Evolutionary conservation across 2,797 vertebrate species (phyloP), one percentile per base, ranked within the genome.

Genomic region (Otolemur crassicaudatus): DNA sequence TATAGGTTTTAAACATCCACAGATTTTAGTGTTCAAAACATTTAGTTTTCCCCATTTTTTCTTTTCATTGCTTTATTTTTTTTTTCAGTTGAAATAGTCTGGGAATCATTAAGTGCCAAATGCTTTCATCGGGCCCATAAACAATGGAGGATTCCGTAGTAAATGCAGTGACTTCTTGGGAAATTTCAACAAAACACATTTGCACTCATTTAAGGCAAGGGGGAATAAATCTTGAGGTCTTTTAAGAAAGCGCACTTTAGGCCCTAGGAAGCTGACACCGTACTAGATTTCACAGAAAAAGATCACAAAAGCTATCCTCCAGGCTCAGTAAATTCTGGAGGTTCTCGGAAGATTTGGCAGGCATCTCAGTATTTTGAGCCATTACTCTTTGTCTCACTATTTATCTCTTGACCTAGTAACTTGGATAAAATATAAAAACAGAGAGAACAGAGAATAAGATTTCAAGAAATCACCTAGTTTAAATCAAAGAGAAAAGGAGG

Each of bases 61-160:
- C 5, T 92, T 96, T 92, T 87, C 3, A 22, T 81, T 53, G 56
- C 31, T 75, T 70, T 49, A 82, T 63, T 95, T 61, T 91, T 56
- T 34, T 95, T 95, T 90, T n/a, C 27, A 96, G 40, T 90, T 94
- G 12, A 87, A 95, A 91, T 95, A 95, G 93, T 97, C 97, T 98
- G 98, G 98, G 97, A 98, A 97, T 96, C 95, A 97, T 97, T 98
- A 98, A 98, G 70, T 97, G 93, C 97, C 97, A 98, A 97, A 97
- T 90, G 81, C 93, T 98, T 98, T 98, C 96, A 97, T 97, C 96
- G 91, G 97, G 87, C 91, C 67, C 87, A 96, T 98, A 98, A 98
- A 98, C 96, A 98, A 98, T 97, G 96, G 94, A 84, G 77, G 93
- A 96, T 97, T 97, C 97, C 91, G 93, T 94, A 96, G 97, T 97